Evolutionary conservation across 2,797 vertebrate species (phyloP), one percentile per base, ranked within the genome.

Genomic region (Sternarchorhynchus goeldii): DNA sequence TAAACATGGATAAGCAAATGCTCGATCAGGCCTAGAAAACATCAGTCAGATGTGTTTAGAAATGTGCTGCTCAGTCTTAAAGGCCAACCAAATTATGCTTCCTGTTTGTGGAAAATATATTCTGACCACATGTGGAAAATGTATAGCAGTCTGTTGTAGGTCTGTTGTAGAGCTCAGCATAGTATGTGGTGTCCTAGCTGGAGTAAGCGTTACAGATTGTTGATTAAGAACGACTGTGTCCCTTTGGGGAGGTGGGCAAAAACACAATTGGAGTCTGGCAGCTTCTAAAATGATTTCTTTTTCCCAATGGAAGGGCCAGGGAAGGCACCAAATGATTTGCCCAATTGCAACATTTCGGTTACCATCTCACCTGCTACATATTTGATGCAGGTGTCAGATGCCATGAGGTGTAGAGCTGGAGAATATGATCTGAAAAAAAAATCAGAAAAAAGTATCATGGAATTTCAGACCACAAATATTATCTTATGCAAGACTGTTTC

Each of bases 1-100:
- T 90, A 90, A 92, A 92, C 89, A 89, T 86, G 85, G 77, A 73
- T 85, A 65, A 85, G 86, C 82, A 73, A 83, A 86, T 82, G 80
- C 70, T 88, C 81, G 6, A 2, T 55, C 60, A 73, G n/a, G 45
- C 73, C 20, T 25, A 5, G 32, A 36, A 39, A n/a, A 36, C 67
- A n/a, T 50, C 5, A 31, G 31, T 55, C 41, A 68, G 36, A 18
- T 6, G 14, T 55, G 25, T 39, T 39, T 21, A 6, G 32, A 21
- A 58, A 73, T 21, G 41, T 17, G 53, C 59, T 32, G 67, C 62
- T 34, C 39, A 62, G 5, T 63, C 66, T 57, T 60, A 64, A 39
- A 62, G 45, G 31, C 10, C 74, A 34, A 34, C n/a, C 18, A 12
- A 18, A 58, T 34, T 34, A 67, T 56, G 59, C 36, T 20, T n/a